Percentiles rank a stretch among this genome's conserved stretches.
Evolutionary conservation across 2,797 vertebrate species (phyloP).

Genomic region (Pristis pectinata): DNA sequence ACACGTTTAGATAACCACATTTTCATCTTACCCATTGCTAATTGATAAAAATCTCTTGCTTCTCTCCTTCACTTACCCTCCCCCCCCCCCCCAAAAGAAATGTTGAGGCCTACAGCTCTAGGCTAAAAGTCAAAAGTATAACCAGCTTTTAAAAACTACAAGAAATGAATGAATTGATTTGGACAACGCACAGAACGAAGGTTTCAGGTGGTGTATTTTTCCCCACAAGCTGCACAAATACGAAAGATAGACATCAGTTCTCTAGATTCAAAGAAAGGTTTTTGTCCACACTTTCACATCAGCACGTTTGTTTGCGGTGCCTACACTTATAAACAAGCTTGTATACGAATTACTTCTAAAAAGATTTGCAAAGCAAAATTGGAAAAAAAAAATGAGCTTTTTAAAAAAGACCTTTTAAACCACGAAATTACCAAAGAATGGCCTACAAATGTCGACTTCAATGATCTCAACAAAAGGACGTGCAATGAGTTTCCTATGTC

Average conservation of each 20-base stretch:
- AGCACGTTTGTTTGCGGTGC: neutral
- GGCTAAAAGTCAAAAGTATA: constrained; percentile 13
- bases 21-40: neutral
- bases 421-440: neutral
- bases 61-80: neutral
- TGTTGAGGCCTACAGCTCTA: neutral
- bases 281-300: neutral
- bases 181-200: neutral
- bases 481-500: neutral
- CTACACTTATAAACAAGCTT: neutral
- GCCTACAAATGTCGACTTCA: neutral
- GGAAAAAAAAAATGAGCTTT: neutral
- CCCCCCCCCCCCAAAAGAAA: constrained; percentile 28
- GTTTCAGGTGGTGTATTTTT: neutral
- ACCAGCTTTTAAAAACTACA: neutral
- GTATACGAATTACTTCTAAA: neutral
- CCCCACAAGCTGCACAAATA: neutral
- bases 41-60: neutral
- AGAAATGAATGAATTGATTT: neutral
- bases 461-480: neutral
- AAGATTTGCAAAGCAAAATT: too few species aligned
- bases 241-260: neutral
- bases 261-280: neutral
- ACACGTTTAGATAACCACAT: neutral
- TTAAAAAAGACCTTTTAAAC: neutral